Evolutionary conservation across 2,888 invertebrate species (phyloP), one percentile per base, ranked within the genome.

Genomic region (Hipparchia semele): DNA sequence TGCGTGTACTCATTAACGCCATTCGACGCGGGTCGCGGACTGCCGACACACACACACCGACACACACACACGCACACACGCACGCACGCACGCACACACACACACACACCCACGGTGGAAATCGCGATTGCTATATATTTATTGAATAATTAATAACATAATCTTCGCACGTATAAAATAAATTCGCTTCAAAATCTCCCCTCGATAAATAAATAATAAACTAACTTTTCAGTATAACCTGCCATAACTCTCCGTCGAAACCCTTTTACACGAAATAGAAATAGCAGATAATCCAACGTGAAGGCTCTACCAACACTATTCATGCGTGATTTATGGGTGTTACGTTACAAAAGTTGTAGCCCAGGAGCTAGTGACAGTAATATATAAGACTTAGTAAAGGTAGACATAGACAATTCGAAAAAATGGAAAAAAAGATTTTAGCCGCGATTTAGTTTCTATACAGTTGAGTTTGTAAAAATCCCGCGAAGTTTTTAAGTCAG

Each of bases 291-390:
- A 71, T 58, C 51, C 49, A 59, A 59, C 59, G n/a, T 51, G 49
- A 65, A 71, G 65, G 59, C 51, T 70, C 59, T 65, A 7, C 49
- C 10, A 6, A 58, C 39, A 49, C 39, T 49, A 71, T 58, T 71
- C 39, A 39, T 39, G 39, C 65, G 53, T 71, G 64, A 71, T 72
- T 72, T 68, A 72, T 68, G 56, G 49, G 46, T 8, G 9, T 39
- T 39, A 39, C 39, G 39, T 39, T 7, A 64, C 23, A 13, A 49
- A 23, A 13, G 23, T 1, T 49, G 6, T 45, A 61, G 60, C 6
- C 45, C 2, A 61, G n/a, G 60, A 61, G 64, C 9, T 23, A 4
- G 64, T 49, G 12, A 12, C n/a, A 45, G 61, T n/a, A 7, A 39
- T 39, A 39, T 39, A 0, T 23, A 23, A 23, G 23, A 1, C 23